phyloP scores from a whole-genome alignment of 2,797 vertebrate species.

The Etheostoma perlongum region DNA sequence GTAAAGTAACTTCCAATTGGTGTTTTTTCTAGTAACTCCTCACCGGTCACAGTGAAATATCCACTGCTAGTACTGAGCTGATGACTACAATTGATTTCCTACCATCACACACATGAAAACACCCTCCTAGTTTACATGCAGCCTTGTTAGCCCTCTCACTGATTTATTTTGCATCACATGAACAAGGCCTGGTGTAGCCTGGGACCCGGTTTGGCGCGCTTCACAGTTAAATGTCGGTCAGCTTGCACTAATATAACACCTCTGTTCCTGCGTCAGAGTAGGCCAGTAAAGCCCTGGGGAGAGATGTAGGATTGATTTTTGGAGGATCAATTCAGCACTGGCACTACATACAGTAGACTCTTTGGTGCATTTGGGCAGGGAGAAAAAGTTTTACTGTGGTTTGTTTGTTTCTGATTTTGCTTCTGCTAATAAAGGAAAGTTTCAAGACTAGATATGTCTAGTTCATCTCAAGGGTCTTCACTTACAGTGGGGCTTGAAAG shows the following conservation, averaged over 20 bases:
- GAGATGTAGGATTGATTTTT: slow-evolving; percentile 76
- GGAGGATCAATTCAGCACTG: slow-evolving; percentile 74
- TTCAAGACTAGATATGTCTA: slow-evolving; percentile 40
- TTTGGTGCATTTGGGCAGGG: slow-evolving; percentile 54
- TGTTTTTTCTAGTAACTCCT: slow-evolving; percentile 13
- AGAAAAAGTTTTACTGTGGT: slow-evolving; percentile 48
- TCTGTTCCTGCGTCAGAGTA: slow-evolving; percentile 69
- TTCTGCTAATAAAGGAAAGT: slow-evolving; percentile 62
- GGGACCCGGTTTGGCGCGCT: slow-evolving; percentile 62
- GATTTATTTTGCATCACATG: slow-evolving; percentile 42
- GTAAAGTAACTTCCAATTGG: slow-evolving; percentile 26
- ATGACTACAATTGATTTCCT: slow-evolving; percentile 25
- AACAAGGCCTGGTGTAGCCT: slow-evolving; percentile 52
- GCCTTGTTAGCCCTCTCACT: slow-evolving; percentile 28
- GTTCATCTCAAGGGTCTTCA: slow-evolving; percentile 62
- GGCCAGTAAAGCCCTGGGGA: slow-evolving; percentile 72
- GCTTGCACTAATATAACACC: slow-evolving; percentile 75
- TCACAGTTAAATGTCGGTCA: slow-evolving; percentile 71
- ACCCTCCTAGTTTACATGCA: slow-evolving; percentile 14
- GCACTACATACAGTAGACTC: slow-evolving; percentile 48
- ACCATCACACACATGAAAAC: slow-evolving; percentile 14
- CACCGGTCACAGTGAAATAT: slow-evolving; percentile 9
- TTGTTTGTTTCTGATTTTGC: slow-evolving; percentile 49
- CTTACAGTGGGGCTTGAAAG: background rate
- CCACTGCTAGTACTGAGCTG: slow-evolving; percentile 15